Evolutionary conservation across 1,140 invertebrate species (phyloP).

Genomic region (Bombus breviceps): DNA sequence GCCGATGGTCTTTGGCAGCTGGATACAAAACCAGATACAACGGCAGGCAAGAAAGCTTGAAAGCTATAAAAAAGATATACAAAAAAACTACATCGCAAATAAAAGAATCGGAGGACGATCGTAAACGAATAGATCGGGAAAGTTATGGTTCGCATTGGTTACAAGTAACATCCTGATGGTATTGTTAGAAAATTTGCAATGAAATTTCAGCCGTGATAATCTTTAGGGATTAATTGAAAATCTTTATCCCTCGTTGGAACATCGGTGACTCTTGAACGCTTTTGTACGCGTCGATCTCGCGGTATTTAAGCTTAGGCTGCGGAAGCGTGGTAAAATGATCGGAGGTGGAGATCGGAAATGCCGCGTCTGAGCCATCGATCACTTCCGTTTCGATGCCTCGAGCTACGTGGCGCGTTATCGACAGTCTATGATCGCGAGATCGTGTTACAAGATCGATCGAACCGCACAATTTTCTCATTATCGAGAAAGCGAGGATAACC

Average conservation of each 20-base stretch:
- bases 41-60: not conserved
- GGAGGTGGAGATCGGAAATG: constrained; percentile 42
- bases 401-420: constrained; percentile 33
- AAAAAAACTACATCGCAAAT: too few species aligned
- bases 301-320: not conserved
- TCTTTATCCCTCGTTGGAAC: not conserved
- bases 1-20: too few species aligned
- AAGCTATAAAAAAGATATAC: not conserved
- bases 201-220: not conserved
- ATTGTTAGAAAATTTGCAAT: too few species aligned
- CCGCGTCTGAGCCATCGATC: constrained; percentile 41
- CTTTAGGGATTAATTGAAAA: not conserved
- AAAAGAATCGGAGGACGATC: not conserved
- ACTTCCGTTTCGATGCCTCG: constrained; percentile 47
- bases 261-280: not conserved
- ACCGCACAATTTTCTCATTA: constrained; percentile 51
- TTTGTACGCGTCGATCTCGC: constrained; percentile 1
- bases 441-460: constrained; percentile 54
- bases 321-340: constrained; percentile 32
- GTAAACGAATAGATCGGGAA: not conserved
- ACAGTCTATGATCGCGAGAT: constrained; percentile 49
- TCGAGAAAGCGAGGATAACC: constrained; percentile 44
- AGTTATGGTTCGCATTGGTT: not conserved
- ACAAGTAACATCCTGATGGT: not conserved
- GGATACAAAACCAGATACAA: too few species aligned